Evolutionary conservation across 2,797 vertebrate genomes (phyloP).

Genomic region (Sebastiscus albofasciatus): DNA sequence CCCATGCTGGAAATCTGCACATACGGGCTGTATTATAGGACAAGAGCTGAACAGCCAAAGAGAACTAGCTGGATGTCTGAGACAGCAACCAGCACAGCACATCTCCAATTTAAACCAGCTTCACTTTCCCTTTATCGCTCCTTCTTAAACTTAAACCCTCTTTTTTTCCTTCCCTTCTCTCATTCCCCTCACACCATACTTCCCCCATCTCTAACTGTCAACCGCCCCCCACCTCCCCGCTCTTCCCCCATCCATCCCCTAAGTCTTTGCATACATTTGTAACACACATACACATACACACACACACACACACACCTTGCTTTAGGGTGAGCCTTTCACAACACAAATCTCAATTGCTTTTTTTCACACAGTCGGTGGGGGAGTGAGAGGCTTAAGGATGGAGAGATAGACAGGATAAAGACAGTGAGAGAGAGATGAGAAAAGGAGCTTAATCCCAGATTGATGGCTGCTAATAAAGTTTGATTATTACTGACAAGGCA

Average conservation of each 20-base stretch:
- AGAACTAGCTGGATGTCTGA: constrained; percentile 21
- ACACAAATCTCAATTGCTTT: constrained; percentile 43
- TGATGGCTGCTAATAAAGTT: constrained; percentile 70
- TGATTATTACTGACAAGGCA: constrained; percentile 72
- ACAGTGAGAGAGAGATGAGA: constrained; percentile 29
- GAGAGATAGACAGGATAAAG: constrained; percentile 40
- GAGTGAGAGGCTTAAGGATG: constrained; percentile 37
- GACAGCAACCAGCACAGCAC: constrained; percentile 42
- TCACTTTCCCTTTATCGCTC: constrained; percentile 14
- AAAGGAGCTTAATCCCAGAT: constrained; percentile 49
- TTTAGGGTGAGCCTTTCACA: constrained; percentile 20
- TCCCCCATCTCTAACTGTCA: not conserved
- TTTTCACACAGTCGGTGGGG: constrained; percentile 32
- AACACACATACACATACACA: constrained; percentile 26
- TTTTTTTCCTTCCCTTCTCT: not conserved
- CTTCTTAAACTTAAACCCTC: not conserved
- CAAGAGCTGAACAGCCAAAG: constrained; percentile 27
- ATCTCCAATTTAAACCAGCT: constrained; percentile 46
- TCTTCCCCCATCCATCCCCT: not conserved
- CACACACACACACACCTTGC: constrained; percentile 21
- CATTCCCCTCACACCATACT: not conserved
- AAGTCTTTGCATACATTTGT: constrained; percentile 12
- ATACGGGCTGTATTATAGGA: constrained; percentile 19
- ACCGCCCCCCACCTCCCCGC: not conserved
- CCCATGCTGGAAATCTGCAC: constrained; percentile 25